These are phyloP conservation scores for Anser brachyrhynchus DNA, from an alignment of 2,113 vertebrate genomes.

Conservation along the genomic window DNA sequence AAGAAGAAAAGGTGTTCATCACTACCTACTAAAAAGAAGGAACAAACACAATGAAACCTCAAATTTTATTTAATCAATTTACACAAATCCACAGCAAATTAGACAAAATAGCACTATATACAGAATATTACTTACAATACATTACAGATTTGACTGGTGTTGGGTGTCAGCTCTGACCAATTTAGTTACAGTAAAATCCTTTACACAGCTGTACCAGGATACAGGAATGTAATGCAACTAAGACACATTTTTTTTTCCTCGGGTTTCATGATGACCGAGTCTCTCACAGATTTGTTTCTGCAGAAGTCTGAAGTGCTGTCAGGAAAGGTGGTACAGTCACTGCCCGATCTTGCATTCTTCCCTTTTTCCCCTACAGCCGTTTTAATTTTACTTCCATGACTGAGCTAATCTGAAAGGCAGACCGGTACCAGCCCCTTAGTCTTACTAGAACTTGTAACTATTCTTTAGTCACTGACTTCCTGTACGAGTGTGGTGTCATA, in stretches of 20 bases:
- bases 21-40: neutral
- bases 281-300: neutral
- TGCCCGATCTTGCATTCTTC: neutral
- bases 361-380: neutral
- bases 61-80: constrained; percentile 77
- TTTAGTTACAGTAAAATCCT: constrained; percentile 28
- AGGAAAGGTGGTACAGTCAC: neutral
- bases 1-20: neutral
- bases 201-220: neutral
- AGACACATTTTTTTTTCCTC: neutral
- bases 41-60: constrained; percentile 41
- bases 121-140: constrained; percentile 75
- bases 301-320: neutral
- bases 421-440: neutral
- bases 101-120: constrained; percentile 74
- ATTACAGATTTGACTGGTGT: constrained; percentile 63
- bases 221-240: constrained; percentile 18
- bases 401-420: neutral
- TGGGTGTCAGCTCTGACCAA: constrained; percentile 35
- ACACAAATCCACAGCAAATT: constrained; percentile 70
- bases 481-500: neutral
- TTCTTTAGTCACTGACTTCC: neutral
- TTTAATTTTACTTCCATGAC: neutral
- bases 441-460: neutral
- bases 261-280: neutral